Evolutionary conservation across 2,888 invertebrate genomes (phyloP), one percentile per base, ranked within the genome.

Genomic region (Brenthis hecate): DNA sequence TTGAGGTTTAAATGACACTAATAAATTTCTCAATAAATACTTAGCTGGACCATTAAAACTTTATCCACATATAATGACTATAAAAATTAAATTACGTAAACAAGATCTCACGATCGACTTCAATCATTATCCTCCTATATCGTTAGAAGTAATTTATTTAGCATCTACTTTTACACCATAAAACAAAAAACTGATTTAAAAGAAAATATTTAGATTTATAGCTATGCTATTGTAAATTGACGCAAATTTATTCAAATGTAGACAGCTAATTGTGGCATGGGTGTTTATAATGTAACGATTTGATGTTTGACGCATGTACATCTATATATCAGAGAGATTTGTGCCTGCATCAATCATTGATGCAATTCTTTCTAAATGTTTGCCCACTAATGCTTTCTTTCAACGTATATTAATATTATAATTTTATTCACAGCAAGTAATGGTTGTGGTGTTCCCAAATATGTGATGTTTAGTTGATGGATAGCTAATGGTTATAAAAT

Each of bases 241-340:
- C 89, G 82, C 81, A 88, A 89, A 91, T 89, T 80, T 89, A 91
- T 89, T 90, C 85, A 90, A 88, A 88, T 86, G 85, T 81, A 81
- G 80, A 83, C 81, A 82, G 85, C 84, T 89, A 88, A 90, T 91
- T 89, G 86, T 88, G 83, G 85, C 89, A 88, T 82, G 82, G 84
- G 85, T 85, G 85, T 85, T 85, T 86, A 85, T 83, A 80, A 83
- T 80, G 81, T 84, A 87, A 84, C 83, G 81, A 86, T 88, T 86
- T 83, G 79, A 85, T 83, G 80, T 82, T 84, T 83, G 86, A 86
- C 83, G 84, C 79, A 76, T 81, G 81, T 83, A 76, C 81, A 80
- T 83, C 83, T 82, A 89, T 90, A 87, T 87, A 90, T 89, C 87
- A 88, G 58, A 4, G 83, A 75, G 73, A 74, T 75, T 73, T 53